Conservation (phyloP, 2,113 vertebrate genomes). For the Tyrannus savana region DNA sequence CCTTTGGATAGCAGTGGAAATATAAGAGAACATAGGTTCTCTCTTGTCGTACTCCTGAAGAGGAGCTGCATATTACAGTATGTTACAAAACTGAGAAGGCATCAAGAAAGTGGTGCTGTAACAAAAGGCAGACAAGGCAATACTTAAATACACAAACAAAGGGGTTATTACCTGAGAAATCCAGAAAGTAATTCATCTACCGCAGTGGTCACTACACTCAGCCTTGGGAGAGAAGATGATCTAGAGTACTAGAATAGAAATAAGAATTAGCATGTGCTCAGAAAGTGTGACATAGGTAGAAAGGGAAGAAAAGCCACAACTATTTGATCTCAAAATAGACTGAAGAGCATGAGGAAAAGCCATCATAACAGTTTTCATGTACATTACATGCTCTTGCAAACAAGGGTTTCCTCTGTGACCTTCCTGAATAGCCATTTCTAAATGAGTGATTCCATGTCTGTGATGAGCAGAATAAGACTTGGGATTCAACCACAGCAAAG, state of each 20-base stretch:
- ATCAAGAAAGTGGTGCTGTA: neutral
- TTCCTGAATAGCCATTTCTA: neutral
- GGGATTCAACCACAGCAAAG: neutral
- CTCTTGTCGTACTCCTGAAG: neutral
- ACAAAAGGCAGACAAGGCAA: neutral
- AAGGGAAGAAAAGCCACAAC: neutral
- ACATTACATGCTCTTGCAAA: neutral
- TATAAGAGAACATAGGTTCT: neutral
- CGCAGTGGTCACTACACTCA: neutral
- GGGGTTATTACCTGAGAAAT: neutral
- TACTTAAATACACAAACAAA: neutral
- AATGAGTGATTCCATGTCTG: neutral
- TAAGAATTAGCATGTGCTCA: neutral
- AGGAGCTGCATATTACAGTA: fast-evolving
- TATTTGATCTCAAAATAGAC: neutral
- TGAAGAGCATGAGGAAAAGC: neutral
- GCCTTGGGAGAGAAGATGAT: neutral
- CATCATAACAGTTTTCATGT: neutral
- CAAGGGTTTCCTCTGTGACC: neutral
- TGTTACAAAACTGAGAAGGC: neutral
- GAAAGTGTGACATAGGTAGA: neutral
- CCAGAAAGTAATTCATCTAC: neutral
- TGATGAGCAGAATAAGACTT: neutral
- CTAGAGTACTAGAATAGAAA: neutral
- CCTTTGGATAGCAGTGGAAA: neutral